Conservation (phyloP, 2,888 invertebrate genomes). For the Zelleria hepariella region DNA sequence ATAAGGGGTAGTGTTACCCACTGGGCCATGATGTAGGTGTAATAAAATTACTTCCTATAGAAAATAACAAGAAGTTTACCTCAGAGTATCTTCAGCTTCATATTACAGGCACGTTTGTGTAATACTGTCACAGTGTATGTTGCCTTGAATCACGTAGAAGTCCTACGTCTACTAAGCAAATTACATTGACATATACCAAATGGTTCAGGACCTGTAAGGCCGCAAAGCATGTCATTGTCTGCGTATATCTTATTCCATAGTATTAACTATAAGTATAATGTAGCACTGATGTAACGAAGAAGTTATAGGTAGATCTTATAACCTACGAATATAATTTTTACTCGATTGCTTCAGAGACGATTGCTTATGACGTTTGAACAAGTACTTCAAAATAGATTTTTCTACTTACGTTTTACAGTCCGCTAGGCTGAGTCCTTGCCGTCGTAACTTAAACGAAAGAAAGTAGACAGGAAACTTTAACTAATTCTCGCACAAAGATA, state of each 20-base stretch:
- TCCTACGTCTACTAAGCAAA: too few relatives aligned
- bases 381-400: neutral
- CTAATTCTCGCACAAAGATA: neutral
- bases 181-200: neutral
- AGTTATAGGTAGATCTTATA: neutral
- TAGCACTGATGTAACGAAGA: neutral
- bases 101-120: too few relatives aligned
- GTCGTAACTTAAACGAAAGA: neutral
- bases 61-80: too few relatives aligned
- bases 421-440: neutral
- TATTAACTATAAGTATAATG: neutral
- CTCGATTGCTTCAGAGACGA: too few relatives aligned
- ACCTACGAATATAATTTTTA: neutral
- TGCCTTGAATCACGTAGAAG: too few relatives aligned
- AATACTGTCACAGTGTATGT: too few relatives aligned
- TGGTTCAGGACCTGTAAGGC: neutral
- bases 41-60: too few relatives aligned
- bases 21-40: too few relatives aligned
- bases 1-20: too few relatives aligned
- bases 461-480: neutral
- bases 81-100: too few relatives aligned
- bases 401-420: neutral
- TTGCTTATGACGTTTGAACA: neutral
- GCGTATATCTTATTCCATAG: neutral
- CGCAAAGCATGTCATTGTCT: too few relatives aligned